A percentile compares a stretch with the other conserved stretches of the same genome.
These are phyloP conservation scores for Elephantulus edwardii DNA, from an alignment of 2,113 vertebrate species.

Conservation along the genomic window DNA sequence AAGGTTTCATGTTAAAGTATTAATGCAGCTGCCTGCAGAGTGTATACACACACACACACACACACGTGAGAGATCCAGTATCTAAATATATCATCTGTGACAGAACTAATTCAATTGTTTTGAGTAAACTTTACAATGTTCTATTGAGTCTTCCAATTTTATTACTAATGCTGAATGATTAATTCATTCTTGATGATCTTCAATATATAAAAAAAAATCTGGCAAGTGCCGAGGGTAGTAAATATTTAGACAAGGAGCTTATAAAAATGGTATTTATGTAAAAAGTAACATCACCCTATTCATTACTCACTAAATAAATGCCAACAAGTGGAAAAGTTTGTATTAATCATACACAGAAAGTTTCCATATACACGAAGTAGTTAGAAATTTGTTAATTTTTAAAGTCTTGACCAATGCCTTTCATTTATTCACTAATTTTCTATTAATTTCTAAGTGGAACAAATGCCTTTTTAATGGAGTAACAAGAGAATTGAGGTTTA, in stretches of 20 bases:
- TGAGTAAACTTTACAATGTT: neutral
- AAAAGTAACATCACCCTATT: slow-evolving; percentile 59
- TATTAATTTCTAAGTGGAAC: slow-evolving; percentile 10
- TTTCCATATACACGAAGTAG: neutral
- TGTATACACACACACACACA: neutral
- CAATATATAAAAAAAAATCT: slow-evolving; percentile 51
- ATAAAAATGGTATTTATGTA: slow-evolving; percentile 63
- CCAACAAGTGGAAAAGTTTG: neutral
- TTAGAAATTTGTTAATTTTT: slow-evolving; percentile 14
- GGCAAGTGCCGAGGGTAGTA: slow-evolving; percentile 49
- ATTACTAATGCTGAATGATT: slow-evolving; percentile 63
- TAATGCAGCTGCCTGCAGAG: neutral
- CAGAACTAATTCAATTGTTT: neutral
- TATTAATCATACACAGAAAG: slow-evolving; percentile 43
- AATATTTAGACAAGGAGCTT: slow-evolving; percentile 71
- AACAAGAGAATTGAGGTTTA: neutral
- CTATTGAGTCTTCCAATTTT: slow-evolving; percentile 41
- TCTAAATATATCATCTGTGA: neutral
- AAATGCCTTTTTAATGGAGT: neutral
- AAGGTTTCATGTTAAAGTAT: neutral
- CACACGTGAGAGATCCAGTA: neutral
- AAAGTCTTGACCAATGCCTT: neutral
- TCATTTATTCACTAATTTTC: slow-evolving; percentile 32
- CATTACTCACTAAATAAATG: slow-evolving; percentile 54
- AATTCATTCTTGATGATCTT: slow-evolving; percentile 66